Evolutionary conservation across 2,888 invertebrate species (phyloP).

Genomic region (Lydus trimaculatus): DNA sequence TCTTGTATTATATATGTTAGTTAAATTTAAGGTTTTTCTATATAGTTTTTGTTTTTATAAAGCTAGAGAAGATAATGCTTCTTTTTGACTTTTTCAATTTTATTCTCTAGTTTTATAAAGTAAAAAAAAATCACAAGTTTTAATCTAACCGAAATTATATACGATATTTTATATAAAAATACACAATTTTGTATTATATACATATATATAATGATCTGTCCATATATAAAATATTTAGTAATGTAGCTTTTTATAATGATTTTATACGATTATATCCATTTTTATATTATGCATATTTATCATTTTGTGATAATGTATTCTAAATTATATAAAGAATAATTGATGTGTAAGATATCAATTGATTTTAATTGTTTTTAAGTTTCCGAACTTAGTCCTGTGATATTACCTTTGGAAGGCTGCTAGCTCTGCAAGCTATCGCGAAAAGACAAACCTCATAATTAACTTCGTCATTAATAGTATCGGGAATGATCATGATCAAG

Average conservation of each 20-base stretch:
- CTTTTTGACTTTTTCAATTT: neutral
- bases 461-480: no score
- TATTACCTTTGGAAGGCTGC: no score
- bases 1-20: constrained; percentile 2
- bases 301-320: constrained; percentile 60
- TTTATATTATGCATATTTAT: constrained; percentile 58
- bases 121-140: neutral
- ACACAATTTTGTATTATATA: constrained; percentile 22
- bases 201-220: constrained; percentile 49
- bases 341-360: neutral
- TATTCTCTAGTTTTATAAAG: neutral
- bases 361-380: neutral
- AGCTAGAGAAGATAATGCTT: neutral
- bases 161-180: constrained; percentile 32
- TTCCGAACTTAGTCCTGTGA: no score
- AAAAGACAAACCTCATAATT: no score
- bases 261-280: constrained; percentile 56
- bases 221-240: constrained; percentile 48
- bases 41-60: neutral
- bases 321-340: constrained; percentile 47
- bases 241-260: constrained; percentile 60
- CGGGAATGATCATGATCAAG: no score
- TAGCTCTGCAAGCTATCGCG: no score
- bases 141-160: neutral
- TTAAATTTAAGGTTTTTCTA: neutral